Base-by-base conservation (phyloP, 2,797 vertebrate genomes). In the Alectoris magna region DNA sequence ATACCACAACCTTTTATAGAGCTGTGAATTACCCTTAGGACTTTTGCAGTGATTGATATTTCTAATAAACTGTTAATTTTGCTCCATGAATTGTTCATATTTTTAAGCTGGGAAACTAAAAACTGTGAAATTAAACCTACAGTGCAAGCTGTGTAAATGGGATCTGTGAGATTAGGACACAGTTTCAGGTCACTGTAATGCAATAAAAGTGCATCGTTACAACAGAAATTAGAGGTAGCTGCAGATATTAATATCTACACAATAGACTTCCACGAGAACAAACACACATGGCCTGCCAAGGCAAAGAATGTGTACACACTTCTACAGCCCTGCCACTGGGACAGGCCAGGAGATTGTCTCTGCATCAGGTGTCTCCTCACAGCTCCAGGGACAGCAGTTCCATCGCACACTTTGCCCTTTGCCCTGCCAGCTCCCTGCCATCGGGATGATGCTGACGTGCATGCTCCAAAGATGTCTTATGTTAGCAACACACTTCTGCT, bases 41-140 rank as follows among this genome's bases (percentile, higher is more conserved):
- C 90, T 97, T 96, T 90, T 90, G 44, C 83, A 77, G 85, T 97
- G 94, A 97, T 83, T 96, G 96, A 96, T 98, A 96, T 94, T 96
- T 95, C 95, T 95, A 97, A 96, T 97, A 97, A 97, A 96, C 80
- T 93, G 70, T 77, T 93, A 92, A 92, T 97, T 96, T 96, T 93
- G 58, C 90, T 91, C 85, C 83, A 88, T 95, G 97, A 97, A 93
- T 95, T 95, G 95, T 92, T 96, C 87, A 64, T 95, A 93, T 95
- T 94, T 97, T 92, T 96, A 95, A 95, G 74, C 64, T 43, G 62
- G 86, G 90, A 97, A 97, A 92, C 97, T 97, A 97, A 97, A 97
- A 97, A 89, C 97, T 98, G 97, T 97, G 97, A 97, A 98, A 98
- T 98, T 98, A 98, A 98, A 94, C 94, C 88, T 94, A 82, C 76